phyloP scores from a whole-genome alignment of 1,140 invertebrate species.

The Bradysia coprophila region DNA sequence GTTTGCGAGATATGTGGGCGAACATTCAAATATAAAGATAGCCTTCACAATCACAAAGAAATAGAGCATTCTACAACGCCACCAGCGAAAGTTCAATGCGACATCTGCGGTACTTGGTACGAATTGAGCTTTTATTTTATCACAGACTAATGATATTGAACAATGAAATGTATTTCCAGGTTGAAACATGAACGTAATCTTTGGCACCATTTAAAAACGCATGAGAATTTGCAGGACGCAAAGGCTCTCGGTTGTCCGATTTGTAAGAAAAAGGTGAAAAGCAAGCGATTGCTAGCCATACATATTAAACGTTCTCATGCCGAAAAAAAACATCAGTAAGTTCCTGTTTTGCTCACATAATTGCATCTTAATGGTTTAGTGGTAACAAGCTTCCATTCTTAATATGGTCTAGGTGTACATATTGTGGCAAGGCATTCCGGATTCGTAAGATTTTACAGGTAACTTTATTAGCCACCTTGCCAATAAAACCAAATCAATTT shows the following conservation, averaged over 20 bases:
- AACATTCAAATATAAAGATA: neutral
- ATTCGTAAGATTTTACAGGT: conserved; percentile 10
- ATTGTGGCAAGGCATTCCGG: conserved; percentile 19
- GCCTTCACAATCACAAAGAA: neutral
- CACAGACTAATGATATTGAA: no score
- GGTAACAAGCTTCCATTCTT: no score
- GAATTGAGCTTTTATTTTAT: no score
- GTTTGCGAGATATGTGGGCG: neutral
- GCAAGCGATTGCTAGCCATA: neutral
- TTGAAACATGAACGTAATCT: no score
- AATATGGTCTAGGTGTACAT: no score
- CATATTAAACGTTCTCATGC: neutral
- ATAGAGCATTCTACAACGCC: neutral
- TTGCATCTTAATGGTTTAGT: no score
- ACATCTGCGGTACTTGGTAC: neutral
- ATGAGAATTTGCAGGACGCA: no score
- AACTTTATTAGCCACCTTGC: conserved; percentile 4
- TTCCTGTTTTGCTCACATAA: no score
- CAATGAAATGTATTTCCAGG: no score
- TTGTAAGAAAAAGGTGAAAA: neutral
- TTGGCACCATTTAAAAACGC: no score
- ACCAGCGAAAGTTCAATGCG: neutral
- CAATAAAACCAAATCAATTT: neutral
- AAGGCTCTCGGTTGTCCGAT: no score
- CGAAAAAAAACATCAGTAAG: neutral